phyloP scores from a whole-genome alignment of 2,797 vertebrate species.

The Oreochromis mossambicus region DNA sequence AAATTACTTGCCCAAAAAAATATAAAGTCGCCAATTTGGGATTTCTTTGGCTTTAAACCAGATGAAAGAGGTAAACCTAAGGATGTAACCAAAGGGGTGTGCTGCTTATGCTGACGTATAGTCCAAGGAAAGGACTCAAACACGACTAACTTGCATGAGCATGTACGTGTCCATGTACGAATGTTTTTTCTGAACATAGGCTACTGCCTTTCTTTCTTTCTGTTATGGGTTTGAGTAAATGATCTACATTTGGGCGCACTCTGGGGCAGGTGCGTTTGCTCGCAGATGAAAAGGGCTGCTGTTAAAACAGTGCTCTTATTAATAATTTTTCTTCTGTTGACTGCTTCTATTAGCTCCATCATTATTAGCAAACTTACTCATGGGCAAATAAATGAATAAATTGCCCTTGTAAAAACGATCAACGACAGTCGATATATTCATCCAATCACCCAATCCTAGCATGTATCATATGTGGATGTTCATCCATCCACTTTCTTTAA shows the following conservation, averaged over 20 bases:
- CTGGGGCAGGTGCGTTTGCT: neutral
- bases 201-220: neutral
- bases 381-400: neutral
- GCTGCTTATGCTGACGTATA: accelerated
- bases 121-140: too few species aligned
- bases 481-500: too few species aligned
- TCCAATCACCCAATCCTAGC: too few species aligned
- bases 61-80: neutral
- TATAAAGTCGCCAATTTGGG: neutral
- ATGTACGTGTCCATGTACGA: neutral
- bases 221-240: neutral
- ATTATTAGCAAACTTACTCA: neutral
- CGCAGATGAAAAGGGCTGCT: neutral
- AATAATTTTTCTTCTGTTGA: neutral
- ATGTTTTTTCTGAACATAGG: neutral
- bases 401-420: accelerated
- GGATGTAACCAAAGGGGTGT: neutral
- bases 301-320: neutral
- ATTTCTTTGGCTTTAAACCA: neutral
- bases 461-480: too few species aligned
- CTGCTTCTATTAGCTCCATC: neutral
- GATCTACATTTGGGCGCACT: neutral
- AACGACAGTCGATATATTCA: too few species aligned
- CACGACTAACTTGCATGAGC: neutral
- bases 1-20: neutral